Conservation (phyloP, 1,140 invertebrate genomes). For the Macrobrachium rosenbergii region DNA sequence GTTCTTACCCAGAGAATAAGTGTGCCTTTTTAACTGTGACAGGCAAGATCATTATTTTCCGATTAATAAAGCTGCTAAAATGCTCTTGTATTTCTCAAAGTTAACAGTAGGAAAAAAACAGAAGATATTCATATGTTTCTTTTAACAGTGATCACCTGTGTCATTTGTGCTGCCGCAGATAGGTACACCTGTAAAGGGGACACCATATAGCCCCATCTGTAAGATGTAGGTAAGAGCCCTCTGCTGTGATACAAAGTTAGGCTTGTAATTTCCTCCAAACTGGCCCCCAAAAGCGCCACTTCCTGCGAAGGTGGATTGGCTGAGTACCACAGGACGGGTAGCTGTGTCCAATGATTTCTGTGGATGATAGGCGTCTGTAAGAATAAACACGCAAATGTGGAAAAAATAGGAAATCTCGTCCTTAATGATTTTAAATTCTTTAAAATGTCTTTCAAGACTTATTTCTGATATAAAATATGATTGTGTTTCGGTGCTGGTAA, state of each 20-base stretch:
- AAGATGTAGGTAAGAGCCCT: slow-evolving; percentile 59
- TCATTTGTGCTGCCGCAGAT: slow-evolving; percentile 70
- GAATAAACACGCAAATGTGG: background rate
- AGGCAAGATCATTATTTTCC: no score
- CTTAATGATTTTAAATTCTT: no score
- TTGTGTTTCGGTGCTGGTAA: no score
- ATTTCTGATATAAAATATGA: no score
- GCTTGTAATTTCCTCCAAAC: slow-evolving; percentile 35
- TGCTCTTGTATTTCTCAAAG: no score
- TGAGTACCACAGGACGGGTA: slow-evolving; percentile 35
- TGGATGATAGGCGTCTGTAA: background rate
- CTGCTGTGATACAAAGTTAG: slow-evolving; percentile 40
- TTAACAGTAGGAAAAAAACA: slow-evolving; percentile 9
- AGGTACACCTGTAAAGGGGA: slow-evolving; percentile 71
- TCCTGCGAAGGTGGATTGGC: slow-evolving; percentile 54
- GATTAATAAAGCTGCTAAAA: no score
- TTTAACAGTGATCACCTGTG: slow-evolving; percentile 14
- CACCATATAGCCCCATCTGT: slow-evolving; percentile 70
- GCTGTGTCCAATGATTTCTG: slow-evolving; percentile 1
- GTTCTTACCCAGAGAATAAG: no score
- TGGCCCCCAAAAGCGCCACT: slow-evolving; percentile 41
- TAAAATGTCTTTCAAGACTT: no score
- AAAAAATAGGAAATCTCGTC: background rate
- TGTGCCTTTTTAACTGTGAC: no score
- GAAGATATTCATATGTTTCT: background rate